Conservation (phyloP, 1,140 invertebrate genomes). For the Hycleus cichorii region DNA sequence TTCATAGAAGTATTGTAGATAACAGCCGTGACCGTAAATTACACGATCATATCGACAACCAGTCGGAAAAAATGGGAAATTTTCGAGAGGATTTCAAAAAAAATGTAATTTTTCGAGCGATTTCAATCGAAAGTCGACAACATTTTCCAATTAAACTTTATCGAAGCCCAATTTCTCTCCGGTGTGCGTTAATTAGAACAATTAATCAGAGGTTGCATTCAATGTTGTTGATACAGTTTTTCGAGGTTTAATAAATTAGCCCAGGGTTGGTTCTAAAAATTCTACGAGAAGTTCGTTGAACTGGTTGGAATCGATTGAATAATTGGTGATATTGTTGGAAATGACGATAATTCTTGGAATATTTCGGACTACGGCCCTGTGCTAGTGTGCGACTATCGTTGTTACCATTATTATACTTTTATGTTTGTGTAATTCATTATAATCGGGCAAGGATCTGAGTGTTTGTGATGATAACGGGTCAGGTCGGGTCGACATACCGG, state of each 20-base stretch:
- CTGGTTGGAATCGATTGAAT: neutral
- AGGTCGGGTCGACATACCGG: constrained; percentile 16
- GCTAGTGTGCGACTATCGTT: too few species aligned
- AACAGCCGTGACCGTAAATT: constrained; percentile 12
- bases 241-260: too few species aligned
- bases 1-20: constrained; percentile 10
- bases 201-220: constrained; percentile 1
- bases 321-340: too few species aligned
- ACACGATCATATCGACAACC: constrained; percentile 3
- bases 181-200: constrained; percentile 4
- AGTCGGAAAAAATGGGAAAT: too few species aligned
- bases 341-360: too few species aligned
- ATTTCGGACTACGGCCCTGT: too few species aligned
- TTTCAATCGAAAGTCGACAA: neutral
- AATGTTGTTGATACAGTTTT: too few species aligned
- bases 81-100: too few species aligned
- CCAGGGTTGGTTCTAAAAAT: too few species aligned
- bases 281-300: neutral
- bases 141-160: constrained; percentile 12
- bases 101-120: too few species aligned
- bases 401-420: constrained; percentile 4
- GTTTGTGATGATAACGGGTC: constrained; percentile 12
- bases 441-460: constrained; percentile 13
- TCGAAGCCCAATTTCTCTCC: constrained; percentile 6
- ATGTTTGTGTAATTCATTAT: constrained; percentile 13